Percentiles rank a stretch among this genome's conserved stretches.
Evolutionary conservation across 2,797 vertebrate species (phyloP).

Genomic region (Gymnopithys bicolor): DNA sequence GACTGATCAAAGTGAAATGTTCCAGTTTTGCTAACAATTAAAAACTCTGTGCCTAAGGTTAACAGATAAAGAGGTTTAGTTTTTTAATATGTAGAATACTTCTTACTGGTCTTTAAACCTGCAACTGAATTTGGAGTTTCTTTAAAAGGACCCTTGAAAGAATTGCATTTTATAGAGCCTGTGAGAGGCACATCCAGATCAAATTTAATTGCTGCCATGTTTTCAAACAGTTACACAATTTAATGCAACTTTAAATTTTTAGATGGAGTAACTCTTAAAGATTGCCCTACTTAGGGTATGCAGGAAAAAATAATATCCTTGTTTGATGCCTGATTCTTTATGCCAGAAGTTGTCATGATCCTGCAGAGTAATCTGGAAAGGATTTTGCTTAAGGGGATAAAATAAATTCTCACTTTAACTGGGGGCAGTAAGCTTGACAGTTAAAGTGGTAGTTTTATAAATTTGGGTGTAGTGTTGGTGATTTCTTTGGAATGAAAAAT

Average conservation of each 20-base stretch:
- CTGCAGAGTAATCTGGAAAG: constrained; percentile 28
- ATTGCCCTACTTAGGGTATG: constrained; percentile 29
- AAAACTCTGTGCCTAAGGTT: not conserved
- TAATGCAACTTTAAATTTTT: constrained; percentile 20
- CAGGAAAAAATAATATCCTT: not conserved
- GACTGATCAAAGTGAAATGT: constrained; percentile 16
- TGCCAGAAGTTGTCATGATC: constrained; percentile 50
- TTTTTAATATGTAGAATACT: not conserved
- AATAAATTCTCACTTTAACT: constrained; percentile 24
- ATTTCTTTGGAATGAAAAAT: not conserved
- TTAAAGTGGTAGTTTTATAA: not conserved
- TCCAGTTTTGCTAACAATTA: not conserved
- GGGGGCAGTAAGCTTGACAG: constrained; percentile 15
- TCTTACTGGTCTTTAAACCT: not conserved
- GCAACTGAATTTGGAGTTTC: not conserved
- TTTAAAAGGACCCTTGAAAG: not conserved
- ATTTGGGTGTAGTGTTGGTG: not conserved
- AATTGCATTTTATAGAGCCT: not conserved
- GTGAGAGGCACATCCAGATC: not conserved
- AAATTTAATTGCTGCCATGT: not conserved
- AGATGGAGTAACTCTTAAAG: constrained; percentile 23
- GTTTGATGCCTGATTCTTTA: constrained; percentile 22
- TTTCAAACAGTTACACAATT: not conserved
- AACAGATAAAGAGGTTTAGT: not conserved
- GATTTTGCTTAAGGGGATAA: constrained; percentile 55